Evolutionary conservation across 1,140 invertebrate genomes (phyloP), one percentile per base, ranked within the genome.

Genomic region (Pogonognathellus flavescens): DNA sequence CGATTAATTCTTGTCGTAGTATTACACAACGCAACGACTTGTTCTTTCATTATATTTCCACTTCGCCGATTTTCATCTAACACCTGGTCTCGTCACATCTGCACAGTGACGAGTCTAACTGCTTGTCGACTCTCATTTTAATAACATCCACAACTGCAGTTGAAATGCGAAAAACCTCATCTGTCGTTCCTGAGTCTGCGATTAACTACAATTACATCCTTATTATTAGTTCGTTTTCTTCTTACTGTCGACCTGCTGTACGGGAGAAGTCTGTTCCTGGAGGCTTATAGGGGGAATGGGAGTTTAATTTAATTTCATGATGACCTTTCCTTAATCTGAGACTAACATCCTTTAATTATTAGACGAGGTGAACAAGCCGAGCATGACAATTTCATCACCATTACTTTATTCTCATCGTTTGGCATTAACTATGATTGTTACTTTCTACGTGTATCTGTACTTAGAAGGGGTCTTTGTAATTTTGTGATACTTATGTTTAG

Each of bases 281-380:
- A 9, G 53, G 11, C 2, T 57, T 57, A 57, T 9, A 13, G 11
- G n/a, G 6, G 14, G 0, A 76, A 76, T 76, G 70, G 16, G 49
- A 20, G 31, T 16, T 70, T 70, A 70, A 49, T 76, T 76, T 76
- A 76, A 76, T 76, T 72, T 76, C 25, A 49, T 50, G n/a, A 49
- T 49, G 41, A 25, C 31, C 70, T 76, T 13, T 76, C 14, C 25
- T 41, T 76, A 62, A 3, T 62, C 25, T 62, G 11, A 66, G 16
- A 41, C 41, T 49, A 16, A 50, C 9, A 72, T 50, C n/a, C 70
- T 18, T 25, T 76, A 31, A 72, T 49, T 3, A 76, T 76, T 25
- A 49, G 14, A 18, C 14, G 31, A 50, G 16, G 31, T 16, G 31
- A 50, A 49, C 7, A 31, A 76, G 41, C 10, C 7, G 16, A 49